Evolutionary conservation across 2,888 invertebrate species (phyloP).

Genomic region (Caenorhabditis sp.): DNA sequence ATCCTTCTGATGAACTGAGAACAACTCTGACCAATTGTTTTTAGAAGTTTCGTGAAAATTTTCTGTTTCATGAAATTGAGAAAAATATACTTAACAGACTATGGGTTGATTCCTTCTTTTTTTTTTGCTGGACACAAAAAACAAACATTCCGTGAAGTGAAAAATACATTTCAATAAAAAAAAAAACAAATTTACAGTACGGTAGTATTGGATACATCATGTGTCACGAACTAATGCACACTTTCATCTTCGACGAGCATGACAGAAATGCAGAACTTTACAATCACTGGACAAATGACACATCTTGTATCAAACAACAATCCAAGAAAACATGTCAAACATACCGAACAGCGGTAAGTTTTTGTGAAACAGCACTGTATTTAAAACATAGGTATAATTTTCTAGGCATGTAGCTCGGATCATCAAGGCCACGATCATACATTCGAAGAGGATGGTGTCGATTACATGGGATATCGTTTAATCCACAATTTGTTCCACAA

Average conservation of each 20-base stretch:
- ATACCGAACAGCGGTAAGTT: slow-evolving; percentile 3
- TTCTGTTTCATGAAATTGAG: no score
- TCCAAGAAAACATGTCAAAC: slow-evolving; percentile 19
- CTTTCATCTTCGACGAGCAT: slow-evolving; percentile 16
- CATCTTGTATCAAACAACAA: slow-evolving; percentile 18
- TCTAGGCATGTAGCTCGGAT: background rate
- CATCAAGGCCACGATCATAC: background rate
- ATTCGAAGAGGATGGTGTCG: slow-evolving; percentile 31
- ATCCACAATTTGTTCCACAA: slow-evolving; percentile 14
- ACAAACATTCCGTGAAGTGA: no score
- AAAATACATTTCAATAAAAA: background rate
- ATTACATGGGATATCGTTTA: slow-evolving; percentile 15
- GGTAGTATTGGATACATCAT: slow-evolving; percentile 17
- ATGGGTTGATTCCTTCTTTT: no score
- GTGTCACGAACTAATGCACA: slow-evolving; percentile 27
- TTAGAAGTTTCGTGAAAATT: no score
- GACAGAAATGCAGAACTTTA: background rate
- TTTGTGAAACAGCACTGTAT: no score
- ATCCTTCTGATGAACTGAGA: no score
- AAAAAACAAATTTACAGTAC: slow-evolving; percentile 11
- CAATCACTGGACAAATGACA: slow-evolving; percentile 14
- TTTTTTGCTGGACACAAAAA: no score
- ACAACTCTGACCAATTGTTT: no score
- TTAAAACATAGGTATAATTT: no score
- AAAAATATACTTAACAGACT: no score